Evolutionary conservation across 2,797 vertebrate genomes (phyloP), one percentile per base, ranked within the genome.

Genomic region (Labroides dimidiatus): DNA sequence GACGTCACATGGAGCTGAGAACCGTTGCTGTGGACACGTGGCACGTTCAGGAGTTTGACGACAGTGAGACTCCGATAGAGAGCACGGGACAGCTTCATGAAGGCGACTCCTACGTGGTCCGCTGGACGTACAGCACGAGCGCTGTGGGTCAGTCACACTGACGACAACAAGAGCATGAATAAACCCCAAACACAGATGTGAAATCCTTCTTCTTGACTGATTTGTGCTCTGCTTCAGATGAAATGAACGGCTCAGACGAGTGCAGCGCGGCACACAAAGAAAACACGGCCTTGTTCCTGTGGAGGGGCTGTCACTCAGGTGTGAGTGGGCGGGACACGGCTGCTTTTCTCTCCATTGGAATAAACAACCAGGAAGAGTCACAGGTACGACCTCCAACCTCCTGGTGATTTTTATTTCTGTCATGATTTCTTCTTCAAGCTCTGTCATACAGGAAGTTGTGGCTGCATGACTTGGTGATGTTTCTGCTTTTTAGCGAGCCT

Each of bases 11-110:
- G 20, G 82, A 90, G 85, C 75, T 93, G 63, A 82, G 42, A 16
- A 93, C 93, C 0, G 42, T 90, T 2, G 72, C 75, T 0, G 85
- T 95, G 42, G 92, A 94, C 52, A 89, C 87, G 1, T 95, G 94
- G 94, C 91, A 91, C 5, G 75, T 94, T 36, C 90, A 87, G 57
- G 90, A 93, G 75, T 87, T 87, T 27, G 93, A 89, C 0, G 88
- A 92, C 69, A 82, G 85, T 27, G 84, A 90, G 55, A 56, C 88
- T 8, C 81, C 87, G 0, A 30, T 92, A 49, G 89, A 91, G 66
- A 93, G 89, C 65, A 60, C 60, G 0, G 93, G 93, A 1, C 95
- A 95, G 83, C 89, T 95, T 27, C 85, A 94, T 5, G 93, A 95
- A 69, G 91, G 85, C 23, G 92, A 93, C 55, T 90, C 93, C 2